Evolutionary conservation across 1,140 invertebrate genomes (phyloP).

Genomic region (Formica exsecta): DNA sequence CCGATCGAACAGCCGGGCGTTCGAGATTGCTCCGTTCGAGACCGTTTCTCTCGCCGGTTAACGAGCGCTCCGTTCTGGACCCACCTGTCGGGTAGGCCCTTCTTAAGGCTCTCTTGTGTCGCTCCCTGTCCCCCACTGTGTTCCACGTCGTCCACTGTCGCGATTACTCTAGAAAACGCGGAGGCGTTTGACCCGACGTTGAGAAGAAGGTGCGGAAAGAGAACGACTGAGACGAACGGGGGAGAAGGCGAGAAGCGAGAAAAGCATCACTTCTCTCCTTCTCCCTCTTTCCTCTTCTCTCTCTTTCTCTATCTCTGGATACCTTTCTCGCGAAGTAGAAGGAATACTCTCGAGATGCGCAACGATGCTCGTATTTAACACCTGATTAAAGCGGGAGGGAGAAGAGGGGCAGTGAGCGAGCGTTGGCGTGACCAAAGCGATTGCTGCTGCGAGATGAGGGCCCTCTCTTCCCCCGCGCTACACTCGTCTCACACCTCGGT

Average conservation of each 20-base stretch:
- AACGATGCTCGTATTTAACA: conserved; percentile 84
- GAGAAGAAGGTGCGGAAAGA: conserved; percentile 3
- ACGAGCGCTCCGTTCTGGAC: conserved; percentile 21
- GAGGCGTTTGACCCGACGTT: background rate
- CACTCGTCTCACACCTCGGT: conserved; percentile 64
- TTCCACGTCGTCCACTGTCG: background rate
- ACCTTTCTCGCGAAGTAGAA: conserved; percentile 33
- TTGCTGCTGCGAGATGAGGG: conserved; percentile 79
- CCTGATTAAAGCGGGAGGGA: conserved; percentile 82
- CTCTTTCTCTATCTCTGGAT: background rate
- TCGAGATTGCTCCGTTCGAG: conserved; percentile 25
- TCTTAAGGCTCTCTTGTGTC: conserved; percentile 24
- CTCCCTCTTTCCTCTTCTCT: too few relatives aligned
- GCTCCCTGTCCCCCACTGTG: too few relatives aligned
- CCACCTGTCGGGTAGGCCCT: conserved; percentile 58
- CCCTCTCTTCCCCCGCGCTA: conserved; percentile 57
- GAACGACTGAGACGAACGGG: background rate
- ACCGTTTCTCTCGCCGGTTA: conserved; percentile 15
- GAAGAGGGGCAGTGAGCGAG: conserved; percentile 59
- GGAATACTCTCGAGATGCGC: conserved; percentile 69
- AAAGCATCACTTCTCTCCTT: background rate
- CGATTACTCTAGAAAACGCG: background rate
- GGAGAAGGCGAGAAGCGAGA: background rate
- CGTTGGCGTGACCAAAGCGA: conserved; percentile 82
- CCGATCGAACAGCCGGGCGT: conserved; percentile 16